Evolutionary conservation across 2,888 invertebrate species (phyloP), one percentile per base, ranked within the genome.

Genomic region (Falcaria lacertinaria): DNA sequence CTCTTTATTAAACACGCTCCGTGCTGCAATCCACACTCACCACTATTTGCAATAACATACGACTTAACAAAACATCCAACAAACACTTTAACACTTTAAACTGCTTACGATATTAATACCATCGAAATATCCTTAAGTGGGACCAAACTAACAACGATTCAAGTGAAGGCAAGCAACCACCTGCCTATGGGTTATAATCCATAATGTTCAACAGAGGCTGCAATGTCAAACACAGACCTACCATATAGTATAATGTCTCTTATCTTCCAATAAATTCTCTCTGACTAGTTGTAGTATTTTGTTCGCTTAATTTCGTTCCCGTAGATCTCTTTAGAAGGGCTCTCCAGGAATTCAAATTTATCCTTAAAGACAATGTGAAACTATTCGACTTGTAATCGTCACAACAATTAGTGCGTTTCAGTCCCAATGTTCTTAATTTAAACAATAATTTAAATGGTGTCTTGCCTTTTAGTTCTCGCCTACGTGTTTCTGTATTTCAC

Each of bases 1-100:
- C 58, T 58, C 67, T 68, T 61, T 74, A 73, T 71, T 73, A 69
- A 71, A 67, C 63, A 50, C 49, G 42, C 43, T 43, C 14, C 44
- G 55, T 61, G 63, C 58, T 60, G 60, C 64, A 50, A 64, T 62
- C 61, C 50, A 42, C 54, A 41, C 50, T 53, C 54, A 54, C 42
- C 22, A 39, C 37, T 43, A 28, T 41, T 33, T 33, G 38, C 25
- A 15, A 34, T 19, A 6, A 56, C 51, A 48, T 43, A 55, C 44
- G 36, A 48, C 15, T 15, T 11, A 32, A 28, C 39, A 28, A 38
- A 43, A 34, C 36, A 28, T 7, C 38, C n/a, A n/a, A 19, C 32
- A 22, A 6, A 25, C 1, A 22, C 7, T 8, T 25, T 7, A 5
- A 37, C 4, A 22, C 3, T 4, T 32, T 3, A 19, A 4, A 5